Base-by-base conservation (phyloP, 2,113 vertebrate species). In the Campylomormyrus tamandua region DNA sequence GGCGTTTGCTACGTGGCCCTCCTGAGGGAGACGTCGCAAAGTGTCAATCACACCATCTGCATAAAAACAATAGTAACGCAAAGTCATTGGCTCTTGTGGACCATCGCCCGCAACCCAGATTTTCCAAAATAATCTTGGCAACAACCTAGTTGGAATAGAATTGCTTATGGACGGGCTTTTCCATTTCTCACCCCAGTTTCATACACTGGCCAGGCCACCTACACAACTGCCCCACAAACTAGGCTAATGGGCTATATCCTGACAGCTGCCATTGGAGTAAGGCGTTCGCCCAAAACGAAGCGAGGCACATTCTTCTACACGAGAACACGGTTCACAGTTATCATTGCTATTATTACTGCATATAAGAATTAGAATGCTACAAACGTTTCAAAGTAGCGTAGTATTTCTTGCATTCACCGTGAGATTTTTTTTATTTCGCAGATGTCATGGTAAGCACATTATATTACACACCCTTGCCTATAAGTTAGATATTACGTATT, bases 241-340 rank as follows among this genome's bases (percentile, higher is more conserved):
- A 48, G 87, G 58, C 53, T 88, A 88, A 88, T 88, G 87, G 56
- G 56, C 39, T 62, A 46, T 46, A 88, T 88, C 58, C 39, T 88
- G 53, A 88, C 53, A 88, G 42, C 58, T 45, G 42, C 31, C 58
- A 88, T 27, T 45, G 58, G 39, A 58, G 87, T 24, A 39, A 46
- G 42, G 8, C 87, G 83, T 48, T 48, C n/a, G 62, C 42, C 39
- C 45, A n/a, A 21, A 46, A 3, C 21, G 19, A 46, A 46, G 39
- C 21, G 4, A 19, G 17, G 39, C 83, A 84, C 45, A 9, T 46
- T 45, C 45, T 17, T n/a, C 83, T 24, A 42, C 21, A 48, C 15
- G 15, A 21, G 24, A 48, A 84, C 39, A 39, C 27, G 8, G 39
- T 19, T 17, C 39, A 19, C 45, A 48, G 39, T 84, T 84, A 48